Evolutionary conservation across 2,888 invertebrate genomes (phyloP).

Genomic region (Pseudeuparius sepicola): DNA sequence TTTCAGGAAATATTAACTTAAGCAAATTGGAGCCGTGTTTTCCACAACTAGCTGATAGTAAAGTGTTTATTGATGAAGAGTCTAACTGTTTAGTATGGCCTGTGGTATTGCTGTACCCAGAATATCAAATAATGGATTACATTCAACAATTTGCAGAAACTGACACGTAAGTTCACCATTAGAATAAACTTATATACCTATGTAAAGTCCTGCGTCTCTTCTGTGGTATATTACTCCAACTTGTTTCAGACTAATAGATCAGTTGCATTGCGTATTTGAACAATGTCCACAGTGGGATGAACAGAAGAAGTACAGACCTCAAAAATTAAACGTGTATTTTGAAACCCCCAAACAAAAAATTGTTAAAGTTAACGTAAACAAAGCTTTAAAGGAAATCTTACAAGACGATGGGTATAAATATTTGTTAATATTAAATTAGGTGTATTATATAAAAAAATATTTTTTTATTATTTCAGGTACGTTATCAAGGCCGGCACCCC

Average conservation of each 20-base stretch:
- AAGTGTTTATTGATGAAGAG: conserved; percentile 51
- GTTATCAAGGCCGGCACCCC: conserved; percentile 56
- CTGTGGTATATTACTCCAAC: too few species aligned
- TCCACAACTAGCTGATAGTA: conserved; percentile 52
- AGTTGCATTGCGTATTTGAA: conserved; percentile 56
- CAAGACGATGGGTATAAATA: conserved; percentile 43
- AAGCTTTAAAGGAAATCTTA: conserved; percentile 51
- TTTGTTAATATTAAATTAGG: conserved; percentile 5
- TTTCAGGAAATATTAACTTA: conserved; percentile 35
- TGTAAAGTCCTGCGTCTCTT: too few species aligned
- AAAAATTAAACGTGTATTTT: conserved; percentile 60
- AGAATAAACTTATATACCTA: too few species aligned
- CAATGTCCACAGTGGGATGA: conserved; percentile 65
- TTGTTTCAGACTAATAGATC: conserved; percentile 45
- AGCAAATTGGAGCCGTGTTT: conserved; percentile 53
- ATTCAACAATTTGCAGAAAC: conserved; percentile 72
- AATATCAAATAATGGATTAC: conserved; percentile 78
- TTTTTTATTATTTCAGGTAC: conserved; percentile 39
- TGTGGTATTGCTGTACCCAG: conserved; percentile 80
- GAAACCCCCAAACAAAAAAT: conserved; percentile 54
- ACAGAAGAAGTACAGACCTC: conserved; percentile 50
- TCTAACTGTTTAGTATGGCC: conserved; percentile 69
- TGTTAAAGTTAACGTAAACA: conserved; percentile 46
- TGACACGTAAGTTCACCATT: conserved; percentile 46
- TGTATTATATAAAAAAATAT: conserved; percentile 8